Conservation (phyloP, 2,888 invertebrate species). For the Dasysyrphus albostriatus region DNA sequence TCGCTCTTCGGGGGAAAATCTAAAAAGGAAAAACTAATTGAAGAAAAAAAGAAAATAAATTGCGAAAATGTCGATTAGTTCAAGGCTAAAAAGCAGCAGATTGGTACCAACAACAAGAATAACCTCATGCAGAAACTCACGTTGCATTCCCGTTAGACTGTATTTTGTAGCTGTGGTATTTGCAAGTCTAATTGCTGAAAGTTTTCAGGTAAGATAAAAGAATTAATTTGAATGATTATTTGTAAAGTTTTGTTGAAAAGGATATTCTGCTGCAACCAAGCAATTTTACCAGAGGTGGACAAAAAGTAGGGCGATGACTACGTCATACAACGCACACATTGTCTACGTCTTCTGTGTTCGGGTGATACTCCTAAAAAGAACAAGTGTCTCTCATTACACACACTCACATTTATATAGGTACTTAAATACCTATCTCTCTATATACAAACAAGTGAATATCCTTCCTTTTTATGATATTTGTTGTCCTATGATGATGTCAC, state of each 20-base stretch:
- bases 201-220: constrained; percentile 77
- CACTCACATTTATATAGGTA: not conserved
- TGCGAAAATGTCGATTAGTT: constrained; percentile 60
- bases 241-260: not conserved
- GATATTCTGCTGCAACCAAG: not conserved
- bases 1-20: constrained; percentile 23
- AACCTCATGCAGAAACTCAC: constrained; percentile 41
- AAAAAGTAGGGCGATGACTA: constrained; percentile 77
- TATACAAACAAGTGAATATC: constrained; percentile 4
- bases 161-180: constrained; percentile 78
- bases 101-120: constrained; percentile 27
- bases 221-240: not conserved
- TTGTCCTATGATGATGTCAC: constrained; percentile 55
- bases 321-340: constrained; percentile 47
- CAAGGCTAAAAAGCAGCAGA: constrained; percentile 52
- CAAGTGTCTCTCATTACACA: constrained; percentile 15
- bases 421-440: not conserved
- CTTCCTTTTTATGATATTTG: constrained; percentile 22
- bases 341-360: not conserved
- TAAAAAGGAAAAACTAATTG: constrained; percentile 29
- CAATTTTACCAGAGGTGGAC: constrained; percentile 85
- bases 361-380: not conserved
- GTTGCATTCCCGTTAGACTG: constrained; percentile 62
- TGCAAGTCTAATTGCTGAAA: constrained; percentile 77
- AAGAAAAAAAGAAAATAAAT: constrained; percentile 1